phyloP scores from a whole-genome alignment of 2,797 vertebrate species.

The Centroberyx gerrardi region DNA sequence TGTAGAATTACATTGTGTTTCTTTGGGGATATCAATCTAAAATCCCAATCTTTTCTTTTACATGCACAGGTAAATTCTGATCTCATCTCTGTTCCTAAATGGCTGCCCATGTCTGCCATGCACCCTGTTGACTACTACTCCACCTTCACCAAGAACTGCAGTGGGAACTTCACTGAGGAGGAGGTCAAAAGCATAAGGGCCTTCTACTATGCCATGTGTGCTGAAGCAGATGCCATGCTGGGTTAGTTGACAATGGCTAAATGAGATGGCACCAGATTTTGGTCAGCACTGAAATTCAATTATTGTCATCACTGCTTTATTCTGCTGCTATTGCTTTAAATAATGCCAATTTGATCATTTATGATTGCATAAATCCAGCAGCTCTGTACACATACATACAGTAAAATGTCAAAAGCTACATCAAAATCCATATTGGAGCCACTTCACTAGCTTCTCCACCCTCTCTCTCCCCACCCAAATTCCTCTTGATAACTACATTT shows the following conservation, averaged over 20 bases:
- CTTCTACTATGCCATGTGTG: conserved; percentile 98
- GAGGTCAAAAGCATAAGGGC: conserved; percentile 92
- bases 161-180: conserved; percentile 88
- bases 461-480: not conserved
- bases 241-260: conserved; percentile 81
- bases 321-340: not conserved
- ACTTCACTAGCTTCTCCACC: no score
- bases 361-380: no score
- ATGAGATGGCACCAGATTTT: not conserved
- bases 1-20: not conserved
- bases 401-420: no score
- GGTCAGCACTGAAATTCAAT: not conserved
- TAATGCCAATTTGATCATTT: no score
- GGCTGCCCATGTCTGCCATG: conserved; percentile 90
- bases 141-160: conserved; percentile 96
- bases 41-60: not conserved
- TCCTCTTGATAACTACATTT: not conserved
- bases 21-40: not conserved
- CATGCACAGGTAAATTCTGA: conserved; percentile 86
- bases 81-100: conserved; percentile 91
- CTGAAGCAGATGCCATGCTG: conserved; percentile 95
- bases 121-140: conserved; percentile 96
- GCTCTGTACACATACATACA: no score
- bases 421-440: no score
- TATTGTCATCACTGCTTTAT: not conserved